Evolutionary conservation across 2,888 invertebrate genomes (phyloP), one percentile per base, ranked within the genome.

Genomic region (Dioctria rufipes): DNA sequence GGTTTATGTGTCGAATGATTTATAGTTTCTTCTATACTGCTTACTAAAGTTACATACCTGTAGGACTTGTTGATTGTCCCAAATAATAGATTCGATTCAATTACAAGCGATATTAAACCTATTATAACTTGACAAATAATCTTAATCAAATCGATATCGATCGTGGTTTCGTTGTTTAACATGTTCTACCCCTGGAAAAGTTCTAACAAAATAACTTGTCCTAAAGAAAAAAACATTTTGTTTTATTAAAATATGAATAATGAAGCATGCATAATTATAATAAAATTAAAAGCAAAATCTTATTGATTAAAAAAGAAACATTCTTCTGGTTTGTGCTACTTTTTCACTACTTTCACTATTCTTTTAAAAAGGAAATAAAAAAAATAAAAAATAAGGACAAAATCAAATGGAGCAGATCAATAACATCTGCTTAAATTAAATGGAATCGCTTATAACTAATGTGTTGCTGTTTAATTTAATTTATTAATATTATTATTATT

Each of bases 251-350:
- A 77, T 46, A 49, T 46, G 13, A 6, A 75, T 43, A 77, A 63
- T 49, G 63, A 63, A 63, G 77, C 77, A 25, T 25, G 25, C 25
- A 77, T 77, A 63, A 63, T 11, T 46, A n/a, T 77, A 63, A 77
- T 58, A 4, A 13, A 63, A 13, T 37, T n/a, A 63, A 2, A 25
- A 4, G 5, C 5, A 25, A 43, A n/a, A 49, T 25, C 25, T 77
- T 43, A n/a, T 37, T 49, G 39, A 77, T 58, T n/a, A 73, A 73
- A 61, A 63, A 63, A 25, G 25, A 61, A 63, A 46, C 6, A 61
- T 49, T 42, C 63, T 77, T 77, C 63, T 63, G 77, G 63, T 77
- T 77, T 77, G 77, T 77, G 77, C 77, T 77, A 77, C 77, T 77
- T 63, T 61, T 63, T 61, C 63, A 63, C 63, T 63, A 77, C 63